These are phyloP conservation scores for Rhopalosiphum maidis DNA, from an alignment of 1,140 invertebrate species.

Conservation along the genomic window DNA sequence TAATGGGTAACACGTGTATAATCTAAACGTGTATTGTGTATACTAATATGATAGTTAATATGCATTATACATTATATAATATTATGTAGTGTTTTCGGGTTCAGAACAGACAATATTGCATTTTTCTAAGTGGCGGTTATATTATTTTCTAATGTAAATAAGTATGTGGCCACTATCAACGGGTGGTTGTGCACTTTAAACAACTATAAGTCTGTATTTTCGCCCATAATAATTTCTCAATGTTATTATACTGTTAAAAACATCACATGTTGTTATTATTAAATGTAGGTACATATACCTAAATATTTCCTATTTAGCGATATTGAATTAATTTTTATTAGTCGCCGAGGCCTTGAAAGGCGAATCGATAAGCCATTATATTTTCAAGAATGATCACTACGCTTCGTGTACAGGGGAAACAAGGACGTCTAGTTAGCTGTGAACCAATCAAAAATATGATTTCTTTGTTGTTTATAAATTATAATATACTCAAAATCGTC, in stretches of 20 bases:
- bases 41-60: background rate
- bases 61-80: background rate
- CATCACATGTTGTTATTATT: background rate
- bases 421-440: background rate
- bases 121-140: background rate
- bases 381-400: constrained; percentile 17
- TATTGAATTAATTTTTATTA: background rate
- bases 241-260: background rate
- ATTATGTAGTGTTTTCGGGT: background rate
- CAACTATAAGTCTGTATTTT: background rate
- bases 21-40: background rate
- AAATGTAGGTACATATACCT: background rate
- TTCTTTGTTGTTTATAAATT: constrained; percentile 23
- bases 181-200: background rate
- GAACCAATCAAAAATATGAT: background rate
- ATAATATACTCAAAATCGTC: background rate
- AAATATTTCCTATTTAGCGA: constrained; percentile 8
- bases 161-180: background rate
- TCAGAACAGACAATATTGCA: background rate
- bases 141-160: background rate
- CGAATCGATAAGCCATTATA: constrained; percentile 27
- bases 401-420: background rate
- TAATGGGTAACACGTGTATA: background rate
- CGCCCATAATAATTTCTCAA: background rate
- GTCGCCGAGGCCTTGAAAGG: background rate